Evolutionary conservation across 23 tunicate genomes (phyloP), one percentile per base, ranked within the genome.

Genomic region (Oikopleura albicans): DNA sequence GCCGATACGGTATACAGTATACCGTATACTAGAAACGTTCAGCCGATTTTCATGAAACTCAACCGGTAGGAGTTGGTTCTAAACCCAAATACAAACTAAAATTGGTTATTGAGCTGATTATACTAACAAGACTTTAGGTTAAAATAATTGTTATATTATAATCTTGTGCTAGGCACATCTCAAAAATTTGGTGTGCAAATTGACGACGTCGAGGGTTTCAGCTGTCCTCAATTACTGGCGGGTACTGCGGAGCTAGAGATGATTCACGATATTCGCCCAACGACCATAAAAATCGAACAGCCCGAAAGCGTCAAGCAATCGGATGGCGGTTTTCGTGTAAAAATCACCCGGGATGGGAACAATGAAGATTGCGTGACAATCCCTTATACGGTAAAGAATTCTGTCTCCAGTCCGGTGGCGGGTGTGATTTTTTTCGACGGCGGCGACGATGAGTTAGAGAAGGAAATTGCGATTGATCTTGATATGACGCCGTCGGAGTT

Each of bases 231-330:
- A 71, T 29, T 71, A 71, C 4, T 12, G 31, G 27, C 37, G 2
- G 31, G 4, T 2, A 31, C 4, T 71, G 79, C 31, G 2, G 79
- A 71, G 37, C 2, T 71, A 2, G 79, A 71, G 4, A 71, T 71
- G 27, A 31, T 71, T 71, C 79, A 71, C 37, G 79, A 71, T 31
- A 37, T 71, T 29, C 27, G 31, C 4, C 79, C 79, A 2, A 71
- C 79, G 34, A 16, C 27, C 28, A 71, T 71, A 2, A 37, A 2
- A 2, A 29, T 71, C 4, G 31, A 22, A 34, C 28, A 71, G 37
- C 79, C 79, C 31, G 79, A 71, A 71, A 16, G 37, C 31, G 79
- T 37, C 79, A 71, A 71, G 31, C 79, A 71, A 71, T 71, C 79
- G 2, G 79, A 71, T 71, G 79, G 79, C 4, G 4, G 37, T 29